A percentile compares a stretch with the other conserved stretches of the same genome.
Conservation (phyloP, 2,888 invertebrate genomes). For the Xestia rhomboidea region DNA sequence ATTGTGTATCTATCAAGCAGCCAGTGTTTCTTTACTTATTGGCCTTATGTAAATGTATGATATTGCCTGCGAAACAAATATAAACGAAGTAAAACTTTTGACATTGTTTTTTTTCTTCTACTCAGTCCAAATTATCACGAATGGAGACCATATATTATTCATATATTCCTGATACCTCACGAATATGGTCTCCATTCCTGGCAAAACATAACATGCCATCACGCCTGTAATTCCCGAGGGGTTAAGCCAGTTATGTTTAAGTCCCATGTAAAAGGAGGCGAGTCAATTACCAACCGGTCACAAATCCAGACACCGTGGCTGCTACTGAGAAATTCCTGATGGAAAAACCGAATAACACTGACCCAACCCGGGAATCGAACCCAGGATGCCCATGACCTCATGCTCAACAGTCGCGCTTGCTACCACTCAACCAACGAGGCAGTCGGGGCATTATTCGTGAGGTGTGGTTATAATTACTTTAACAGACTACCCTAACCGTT, state of each 20-base stretch:
- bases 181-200: too few relatives aligned
- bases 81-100: constrained; percentile 80
- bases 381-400: too few relatives aligned
- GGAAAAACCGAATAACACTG: too few relatives aligned
- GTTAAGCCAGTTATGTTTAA: too few relatives aligned
- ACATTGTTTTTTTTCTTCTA: constrained; percentile 60
- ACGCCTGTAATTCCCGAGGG: too few relatives aligned
- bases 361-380: too few relatives aligned
- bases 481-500: constrained; percentile 28
- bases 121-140: constrained; percentile 6
- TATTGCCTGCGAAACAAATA: constrained; percentile 86
- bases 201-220: too few relatives aligned
- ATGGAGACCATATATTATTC: not conserved
- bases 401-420: too few relatives aligned
- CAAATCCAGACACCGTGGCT: not conserved
- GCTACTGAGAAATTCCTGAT: not conserved
- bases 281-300: too few relatives aligned
- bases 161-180: too few relatives aligned
- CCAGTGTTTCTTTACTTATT: constrained; percentile 78
- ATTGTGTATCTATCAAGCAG: constrained; percentile 73
- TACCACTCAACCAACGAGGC: too few relatives aligned
- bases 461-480: constrained; percentile 36
- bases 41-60: constrained; percentile 85
- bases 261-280: too few relatives aligned
- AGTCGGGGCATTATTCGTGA: not conserved